Evolutionary conservation across 2,797 vertebrate species (phyloP), one percentile per base, ranked within the genome.

Genomic region (Pantherophis alleghaniensis): DNA sequence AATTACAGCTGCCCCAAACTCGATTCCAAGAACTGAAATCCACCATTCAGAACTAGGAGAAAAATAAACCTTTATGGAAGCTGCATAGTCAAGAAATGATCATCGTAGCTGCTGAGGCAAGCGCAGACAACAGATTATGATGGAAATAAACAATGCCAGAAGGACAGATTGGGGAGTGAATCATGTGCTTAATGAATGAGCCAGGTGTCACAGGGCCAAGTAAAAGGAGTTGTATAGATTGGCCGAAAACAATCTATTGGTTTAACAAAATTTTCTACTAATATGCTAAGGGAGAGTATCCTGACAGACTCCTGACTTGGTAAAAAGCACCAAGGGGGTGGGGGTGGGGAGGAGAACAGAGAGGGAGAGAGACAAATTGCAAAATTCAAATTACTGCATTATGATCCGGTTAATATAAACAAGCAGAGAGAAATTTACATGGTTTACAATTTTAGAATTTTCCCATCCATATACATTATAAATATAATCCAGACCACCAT

Each of bases 391-490:
- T 53, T 56, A 79, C 66, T 56, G 26, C 42, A 59, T 60, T 28
- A 28, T 60, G 56, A 42, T 86, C 28, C 4, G 18, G 47, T 90
- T 90, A 79, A 90, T 56, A 37, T 56, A 90, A 79, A 86, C 56
- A 86, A 91, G 83, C 20, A 14, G 74, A 91, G 59, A 10, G 2
- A 60, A 91, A 47, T 2, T 47, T 28, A 86, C 42, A 37, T 86
- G 74, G 22, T 91, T 91, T 83, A 60, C 47, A 57, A 57, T 83
- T 86, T 83, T 47, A n/a, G 56, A 91, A 16, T 83, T 42, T 57
- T 47, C 37, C 55, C 14, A 79, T 91, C 32, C 24, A 79, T 42
- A 42, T 42, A 16, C 6, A 6, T 28, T 79, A 56, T 90, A 74
- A 59, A 91, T 28, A 47, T 37, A 79, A 57, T 56, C 37, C 26